phyloP scores from a whole-genome alignment of 2,113 vertebrate genomes.

The Silurus glanis region DNA sequence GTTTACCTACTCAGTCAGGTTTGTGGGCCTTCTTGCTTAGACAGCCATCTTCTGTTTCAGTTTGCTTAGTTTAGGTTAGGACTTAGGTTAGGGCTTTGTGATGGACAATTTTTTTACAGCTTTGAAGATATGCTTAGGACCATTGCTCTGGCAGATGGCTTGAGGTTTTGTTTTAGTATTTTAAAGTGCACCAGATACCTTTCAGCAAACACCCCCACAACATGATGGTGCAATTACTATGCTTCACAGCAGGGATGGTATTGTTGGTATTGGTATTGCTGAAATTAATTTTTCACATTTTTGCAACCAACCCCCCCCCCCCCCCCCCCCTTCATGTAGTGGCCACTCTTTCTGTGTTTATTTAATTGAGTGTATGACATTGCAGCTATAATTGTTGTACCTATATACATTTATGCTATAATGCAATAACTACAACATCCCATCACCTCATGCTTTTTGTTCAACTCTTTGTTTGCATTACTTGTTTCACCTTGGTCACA shows the following conservation, averaged over 20 bases:
- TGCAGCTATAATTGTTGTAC: neutral
- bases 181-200: neutral
- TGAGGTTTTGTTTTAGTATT: neutral
- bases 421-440: neutral
- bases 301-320: no score
- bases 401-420: neutral
- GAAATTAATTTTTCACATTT: constrained; percentile 38
- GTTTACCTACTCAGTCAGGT: neutral
- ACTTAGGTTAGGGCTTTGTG: neutral
- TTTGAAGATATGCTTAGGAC: neutral
- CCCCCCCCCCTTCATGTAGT: no score
- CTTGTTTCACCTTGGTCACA: neutral
- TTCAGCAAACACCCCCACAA: neutral
- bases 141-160: neutral
- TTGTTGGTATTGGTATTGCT: neutral
- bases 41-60: neutral
- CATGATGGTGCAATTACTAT: neutral
- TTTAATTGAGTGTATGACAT: constrained; percentile 36
- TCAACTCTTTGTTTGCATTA: neutral
- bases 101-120: neutral
- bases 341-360: constrained; percentile 45
- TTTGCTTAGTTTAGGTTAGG: neutral
- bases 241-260: neutral
- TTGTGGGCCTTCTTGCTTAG: neutral
- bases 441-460: neutral